Percentiles rank a stretch among this genome's conserved stretches.
Evolutionary conservation across 2,888 invertebrate genomes (phyloP).

Genomic region (Eupithecia vulgata): DNA sequence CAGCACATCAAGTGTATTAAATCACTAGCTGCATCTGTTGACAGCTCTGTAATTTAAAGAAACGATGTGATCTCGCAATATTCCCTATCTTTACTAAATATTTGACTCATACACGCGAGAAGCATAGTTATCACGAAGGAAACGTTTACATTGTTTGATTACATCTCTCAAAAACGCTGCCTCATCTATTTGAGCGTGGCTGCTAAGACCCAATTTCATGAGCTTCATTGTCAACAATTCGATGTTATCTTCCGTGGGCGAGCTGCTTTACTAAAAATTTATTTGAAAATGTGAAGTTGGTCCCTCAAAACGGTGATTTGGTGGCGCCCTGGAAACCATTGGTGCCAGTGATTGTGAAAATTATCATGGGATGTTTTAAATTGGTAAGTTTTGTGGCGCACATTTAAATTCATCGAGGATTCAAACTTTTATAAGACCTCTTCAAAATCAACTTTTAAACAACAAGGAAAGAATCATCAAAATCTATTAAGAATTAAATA

Average conservation of each 20-base stretch:
- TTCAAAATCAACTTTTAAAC: too few species aligned
- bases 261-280: too few species aligned
- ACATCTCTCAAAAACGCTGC: constrained; percentile 48
- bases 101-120: neutral
- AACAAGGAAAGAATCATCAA: too few species aligned
- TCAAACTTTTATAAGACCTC: too few species aligned
- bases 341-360: too few species aligned
- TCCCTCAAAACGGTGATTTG: too few species aligned
- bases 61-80: constrained; percentile 16
- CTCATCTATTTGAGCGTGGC: constrained; percentile 56
- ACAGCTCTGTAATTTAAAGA: constrained; percentile 33
- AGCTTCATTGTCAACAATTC: constrained; percentile 59
- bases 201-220: constrained; percentile 63
- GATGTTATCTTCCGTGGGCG: constrained; percentile 73
- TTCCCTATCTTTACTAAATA: neutral
- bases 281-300: too few species aligned
- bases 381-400: too few species aligned
- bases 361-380: too few species aligned
- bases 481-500: too few species aligned
- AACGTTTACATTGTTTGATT: constrained; percentile 6
- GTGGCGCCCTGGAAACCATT: too few species aligned
- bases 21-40: constrained; percentile 31
- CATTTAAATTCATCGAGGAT: too few species aligned
- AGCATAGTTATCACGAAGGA: neutral
- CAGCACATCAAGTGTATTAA: constrained; percentile 40